These are phyloP conservation scores for Scarus forsteni DNA, from an alignment of 2,797 vertebrate species.

Conservation along the genomic window DNA sequence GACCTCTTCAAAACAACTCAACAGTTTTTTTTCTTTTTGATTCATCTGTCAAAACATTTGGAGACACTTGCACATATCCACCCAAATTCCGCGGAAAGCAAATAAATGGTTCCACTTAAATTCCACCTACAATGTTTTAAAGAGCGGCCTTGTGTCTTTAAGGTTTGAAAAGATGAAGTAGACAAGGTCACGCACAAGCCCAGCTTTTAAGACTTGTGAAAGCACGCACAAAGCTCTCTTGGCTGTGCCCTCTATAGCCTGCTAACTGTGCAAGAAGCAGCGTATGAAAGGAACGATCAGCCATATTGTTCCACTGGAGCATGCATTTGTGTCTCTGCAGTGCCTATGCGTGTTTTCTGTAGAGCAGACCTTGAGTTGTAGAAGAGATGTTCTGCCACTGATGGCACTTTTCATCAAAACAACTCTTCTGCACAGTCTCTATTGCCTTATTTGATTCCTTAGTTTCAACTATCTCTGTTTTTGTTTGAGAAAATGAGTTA, in stretches of 20 bases:
- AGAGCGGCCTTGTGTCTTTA: slow-evolving; percentile 59
- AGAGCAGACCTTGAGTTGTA: slow-evolving; percentile 61
- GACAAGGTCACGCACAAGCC: slow-evolving; percentile 56
- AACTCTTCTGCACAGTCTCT: slow-evolving; percentile 12
- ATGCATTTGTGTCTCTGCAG: slow-evolving; percentile 24
- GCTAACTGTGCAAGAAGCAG: slow-evolving; percentile 43
- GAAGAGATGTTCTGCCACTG: not conserved
- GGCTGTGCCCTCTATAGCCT: slow-evolving; percentile 45
- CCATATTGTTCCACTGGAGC: slow-evolving; percentile 53
- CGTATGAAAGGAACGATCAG: slow-evolving; percentile 43
- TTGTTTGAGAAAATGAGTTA: slow-evolving; percentile 4
- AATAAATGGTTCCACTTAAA: slow-evolving; percentile 61
- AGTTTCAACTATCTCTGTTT: slow-evolving; percentile 10
- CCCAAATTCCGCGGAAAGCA: slow-evolving; percentile 24
- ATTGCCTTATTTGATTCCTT: too few species aligned
- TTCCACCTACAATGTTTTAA: slow-evolving; percentile 49
- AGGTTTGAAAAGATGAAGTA: slow-evolving; percentile 57
- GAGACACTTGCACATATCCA: slow-evolving; percentile 5
- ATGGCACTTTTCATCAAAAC: not conserved
- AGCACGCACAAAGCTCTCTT: slow-evolving; percentile 55
- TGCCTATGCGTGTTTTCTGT: slow-evolving; percentile 18
- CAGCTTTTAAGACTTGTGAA: slow-evolving; percentile 64
- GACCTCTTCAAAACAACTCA: slow-evolving; percentile 26
- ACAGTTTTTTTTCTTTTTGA: slow-evolving; percentile 10
- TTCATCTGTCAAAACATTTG: slow-evolving; percentile 33